Percentiles rank a stretch among this genome's conserved stretches.
phyloP scores from a whole-genome alignment of 2,888 invertebrate species.

The Calameuta pallipes region DNA sequence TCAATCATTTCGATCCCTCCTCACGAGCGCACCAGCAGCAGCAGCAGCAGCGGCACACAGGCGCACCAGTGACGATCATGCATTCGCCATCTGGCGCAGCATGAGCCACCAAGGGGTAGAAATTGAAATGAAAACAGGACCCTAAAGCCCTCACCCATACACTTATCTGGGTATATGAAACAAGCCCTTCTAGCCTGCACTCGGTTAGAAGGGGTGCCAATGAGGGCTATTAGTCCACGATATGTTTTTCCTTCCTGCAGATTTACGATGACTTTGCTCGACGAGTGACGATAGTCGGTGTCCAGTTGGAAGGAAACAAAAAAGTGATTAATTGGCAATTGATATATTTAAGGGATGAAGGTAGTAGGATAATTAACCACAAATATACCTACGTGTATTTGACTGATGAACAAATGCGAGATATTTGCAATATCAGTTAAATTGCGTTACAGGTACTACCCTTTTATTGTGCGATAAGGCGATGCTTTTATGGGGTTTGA shows the following conservation, averaged over 20 bases:
- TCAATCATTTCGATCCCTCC: slow-evolving; percentile 53
- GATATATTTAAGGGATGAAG: background rate
- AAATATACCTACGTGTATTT: background rate
- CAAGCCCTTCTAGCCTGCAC: slow-evolving; percentile 32
- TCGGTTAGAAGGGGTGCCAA: slow-evolving; percentile 58
- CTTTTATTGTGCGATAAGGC: too few species aligned
- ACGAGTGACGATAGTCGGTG: background rate
- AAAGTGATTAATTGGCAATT: background rate
- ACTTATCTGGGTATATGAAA: background rate
- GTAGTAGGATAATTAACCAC: background rate
- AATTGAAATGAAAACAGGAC: slow-evolving; percentile 65
- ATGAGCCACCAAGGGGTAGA: slow-evolving; percentile 54
- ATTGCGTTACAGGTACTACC: background rate
- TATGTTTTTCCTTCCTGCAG: slow-evolving; percentile 62
- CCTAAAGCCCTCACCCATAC: slow-evolving; percentile 9
- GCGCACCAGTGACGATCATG: slow-evolving; percentile 35
- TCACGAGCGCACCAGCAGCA: slow-evolving; percentile 9
- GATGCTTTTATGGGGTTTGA: too few species aligned
- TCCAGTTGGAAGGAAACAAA: background rate
- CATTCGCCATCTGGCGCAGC: slow-evolving; percentile 58
- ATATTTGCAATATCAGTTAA: background rate
- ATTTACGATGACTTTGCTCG: slow-evolving; percentile 39
- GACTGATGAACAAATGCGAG: background rate
- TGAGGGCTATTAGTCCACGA: slow-evolving; percentile 66
- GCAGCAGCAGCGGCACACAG: slow-evolving; percentile 13